A percentile compares a stretch with the other conserved stretches of the same genome.
Evolutionary conservation across 2,113 vertebrate species (phyloP).

Genomic region (Psettodes erumei): DNA sequence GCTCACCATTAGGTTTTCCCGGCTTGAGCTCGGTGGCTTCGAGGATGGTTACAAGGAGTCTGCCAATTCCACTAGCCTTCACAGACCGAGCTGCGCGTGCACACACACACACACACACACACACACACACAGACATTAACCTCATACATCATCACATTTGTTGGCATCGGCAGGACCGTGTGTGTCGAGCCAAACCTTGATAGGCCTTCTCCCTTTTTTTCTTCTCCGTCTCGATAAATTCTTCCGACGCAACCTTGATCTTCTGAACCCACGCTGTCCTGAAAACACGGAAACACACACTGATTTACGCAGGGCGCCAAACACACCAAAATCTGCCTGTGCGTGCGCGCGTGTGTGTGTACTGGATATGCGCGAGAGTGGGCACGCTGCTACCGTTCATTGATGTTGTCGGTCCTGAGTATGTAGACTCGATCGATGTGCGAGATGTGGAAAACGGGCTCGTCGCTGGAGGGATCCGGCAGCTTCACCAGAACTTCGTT

Average conservation of each 20-base stretch:
- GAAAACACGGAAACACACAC: constrained; percentile 25
- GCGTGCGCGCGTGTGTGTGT: not conserved
- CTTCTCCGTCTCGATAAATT: constrained; percentile 94
- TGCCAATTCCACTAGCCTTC: constrained; percentile 91
- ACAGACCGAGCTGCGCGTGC: constrained; percentile 88
- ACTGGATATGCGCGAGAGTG: not conserved
- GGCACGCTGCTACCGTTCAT: constrained; percentile 87
- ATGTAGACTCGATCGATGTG: constrained; percentile 96
- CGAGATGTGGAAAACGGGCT: constrained; percentile 95
- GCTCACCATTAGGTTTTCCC: constrained; percentile 89
- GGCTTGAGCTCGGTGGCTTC: constrained; percentile 94
- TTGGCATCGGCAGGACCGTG: not conserved
- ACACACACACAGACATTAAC: constrained; percentile 31
- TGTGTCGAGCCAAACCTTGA: constrained; percentile 85
- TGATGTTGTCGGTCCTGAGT: constrained; percentile 93
- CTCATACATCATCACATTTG: not conserved
- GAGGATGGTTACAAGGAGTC: constrained; percentile 92
- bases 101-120: constrained; percentile 27
- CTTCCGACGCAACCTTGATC: constrained; percentile 93
- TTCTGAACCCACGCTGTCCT: constrained; percentile 99
- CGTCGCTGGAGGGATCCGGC: constrained; percentile 94
- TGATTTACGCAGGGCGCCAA: not conserved
- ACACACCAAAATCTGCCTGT: not conserved
- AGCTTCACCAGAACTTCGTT: constrained; percentile 96
- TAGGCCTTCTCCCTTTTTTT: constrained; percentile 92